These are phyloP conservation scores for Leptodactylus fallax DNA, from an alignment of 2,797 vertebrate species.

Conservation along the genomic window DNA sequence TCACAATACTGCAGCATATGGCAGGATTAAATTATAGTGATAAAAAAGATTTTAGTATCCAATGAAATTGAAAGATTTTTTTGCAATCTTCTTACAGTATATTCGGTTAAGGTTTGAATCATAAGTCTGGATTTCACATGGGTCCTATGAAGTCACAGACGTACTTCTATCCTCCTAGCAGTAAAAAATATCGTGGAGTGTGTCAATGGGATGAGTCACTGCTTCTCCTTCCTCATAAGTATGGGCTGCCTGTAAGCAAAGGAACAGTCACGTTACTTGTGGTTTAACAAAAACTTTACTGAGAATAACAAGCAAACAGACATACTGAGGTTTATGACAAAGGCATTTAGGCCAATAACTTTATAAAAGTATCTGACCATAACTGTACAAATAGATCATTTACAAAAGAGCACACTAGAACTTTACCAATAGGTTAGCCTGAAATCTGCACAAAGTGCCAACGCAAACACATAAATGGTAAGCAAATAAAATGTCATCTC, in stretches of 20 bases:
- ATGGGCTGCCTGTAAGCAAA: conserved; percentile 13
- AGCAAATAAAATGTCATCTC: no score
- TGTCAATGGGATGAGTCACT: conserved; percentile 29
- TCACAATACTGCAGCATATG: conserved; percentile 18
- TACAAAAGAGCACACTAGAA: no score
- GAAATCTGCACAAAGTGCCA: background rate
- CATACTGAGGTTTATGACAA: background rate
- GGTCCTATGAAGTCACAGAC: conserved; percentile 21
- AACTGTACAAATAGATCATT: no score
- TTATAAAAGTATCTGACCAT: background rate
- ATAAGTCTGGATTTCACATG: conserved; percentile 14
- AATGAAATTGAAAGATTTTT: background rate
- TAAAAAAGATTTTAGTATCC: background rate
- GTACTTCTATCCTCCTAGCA: conserved; percentile 23
- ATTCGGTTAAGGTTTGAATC: conserved; percentile 2
- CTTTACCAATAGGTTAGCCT: no score
- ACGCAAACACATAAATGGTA: background rate
- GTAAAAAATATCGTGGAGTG: conserved; percentile 16
- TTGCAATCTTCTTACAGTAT: background rate
- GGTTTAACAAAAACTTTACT: background rate
- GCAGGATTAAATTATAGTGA: conserved; percentile 1
- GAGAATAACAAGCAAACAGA: background rate
- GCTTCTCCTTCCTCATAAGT: background rate
- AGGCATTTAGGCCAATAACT: background rate
- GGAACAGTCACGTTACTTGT: background rate